Conservation (phyloP, 1,140 invertebrate genomes). For the Lepidurus packardi region DNA sequence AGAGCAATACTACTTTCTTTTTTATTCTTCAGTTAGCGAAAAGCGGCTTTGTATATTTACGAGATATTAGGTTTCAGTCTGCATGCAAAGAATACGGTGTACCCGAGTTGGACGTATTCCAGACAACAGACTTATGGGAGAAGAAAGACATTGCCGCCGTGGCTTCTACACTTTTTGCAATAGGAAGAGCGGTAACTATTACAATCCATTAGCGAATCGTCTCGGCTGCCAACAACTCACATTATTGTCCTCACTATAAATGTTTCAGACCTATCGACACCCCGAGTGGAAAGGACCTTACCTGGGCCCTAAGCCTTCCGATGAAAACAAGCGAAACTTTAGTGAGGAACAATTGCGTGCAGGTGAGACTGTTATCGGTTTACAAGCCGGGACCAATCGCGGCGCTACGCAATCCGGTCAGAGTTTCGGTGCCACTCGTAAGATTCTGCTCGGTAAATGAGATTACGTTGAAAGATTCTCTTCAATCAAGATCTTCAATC, state of each 20-base stretch:
- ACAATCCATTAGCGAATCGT: not conserved
- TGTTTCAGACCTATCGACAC: slow-evolving; percentile 69
- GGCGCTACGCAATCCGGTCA: slow-evolving; percentile 81
- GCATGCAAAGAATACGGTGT: slow-evolving; percentile 81
- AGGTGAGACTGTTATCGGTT: slow-evolving; percentile 76
- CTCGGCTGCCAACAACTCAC: slow-evolving; percentile 1
- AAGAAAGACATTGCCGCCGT: slow-evolving; percentile 87
- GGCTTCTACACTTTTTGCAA: slow-evolving; percentile 75
- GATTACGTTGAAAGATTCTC: not conserved
- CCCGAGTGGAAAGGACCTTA: slow-evolving; percentile 79
- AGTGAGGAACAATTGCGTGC: slow-evolving; percentile 78
- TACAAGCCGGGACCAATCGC: slow-evolving; percentile 78
- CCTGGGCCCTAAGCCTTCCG: slow-evolving; percentile 74
- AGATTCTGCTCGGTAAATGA: slow-evolving; percentile 76
- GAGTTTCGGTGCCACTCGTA: slow-evolving; percentile 79
- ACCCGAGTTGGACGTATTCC: slow-evolving; percentile 82
- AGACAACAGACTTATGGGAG: slow-evolving; percentile 89
- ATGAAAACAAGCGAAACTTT: slow-evolving; percentile 83
- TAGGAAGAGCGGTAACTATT: slow-evolving; percentile 72
- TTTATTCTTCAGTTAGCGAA: not conserved
- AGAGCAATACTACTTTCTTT: slow-evolving; percentile 40
- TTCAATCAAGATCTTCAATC: too few species aligned
- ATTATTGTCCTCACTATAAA: not conserved
- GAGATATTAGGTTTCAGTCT: slow-evolving; percentile 69
- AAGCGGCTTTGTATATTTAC: slow-evolving; percentile 24